Conservation (phyloP, 2,888 invertebrate species). For the Ametastegia equiseti region DNA sequence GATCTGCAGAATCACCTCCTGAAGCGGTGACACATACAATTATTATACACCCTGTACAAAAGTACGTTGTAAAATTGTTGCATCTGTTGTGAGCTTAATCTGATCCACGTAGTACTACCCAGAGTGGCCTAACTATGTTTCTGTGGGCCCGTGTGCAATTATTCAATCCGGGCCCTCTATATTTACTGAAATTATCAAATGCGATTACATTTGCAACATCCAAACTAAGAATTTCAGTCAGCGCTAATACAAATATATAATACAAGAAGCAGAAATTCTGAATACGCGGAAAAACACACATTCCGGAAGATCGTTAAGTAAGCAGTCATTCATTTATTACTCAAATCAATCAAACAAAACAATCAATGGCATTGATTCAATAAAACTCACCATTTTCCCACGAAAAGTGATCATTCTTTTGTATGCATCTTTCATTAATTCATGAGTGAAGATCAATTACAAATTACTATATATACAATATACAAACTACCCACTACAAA, state of each 20-base stretch:
- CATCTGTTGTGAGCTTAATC: too few relatives aligned
- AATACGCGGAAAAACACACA: not conserved
- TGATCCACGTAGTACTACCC: too few relatives aligned
- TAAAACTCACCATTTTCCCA: not conserved
- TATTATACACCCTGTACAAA: too few relatives aligned
- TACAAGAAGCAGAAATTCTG: not conserved
- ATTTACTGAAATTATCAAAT: not conserved
- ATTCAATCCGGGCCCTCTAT: not conserved
- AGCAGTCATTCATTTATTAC: not conserved
- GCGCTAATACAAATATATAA: not conserved
- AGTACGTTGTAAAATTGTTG: too few relatives aligned
- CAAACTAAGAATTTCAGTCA: conserved; percentile 19
- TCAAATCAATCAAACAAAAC: not conserved
- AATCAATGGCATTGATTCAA: conserved; percentile 6
- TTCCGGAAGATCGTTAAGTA: not conserved
- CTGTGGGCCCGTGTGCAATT: conserved; percentile 2
- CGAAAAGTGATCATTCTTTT: not conserved
- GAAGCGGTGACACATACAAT: too few relatives aligned
- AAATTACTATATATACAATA: too few relatives aligned
- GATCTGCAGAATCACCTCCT: too few relatives aligned
- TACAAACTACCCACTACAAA: too few relatives aligned
- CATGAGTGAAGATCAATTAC: too few relatives aligned
- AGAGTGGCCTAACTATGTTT: conserved; percentile 5
- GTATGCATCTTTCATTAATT: not conserved
- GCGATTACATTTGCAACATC: conserved; percentile 6